Conservation (phyloP, 2,113 vertebrate species). For the Ornithorhynchus anatinus region DNA sequence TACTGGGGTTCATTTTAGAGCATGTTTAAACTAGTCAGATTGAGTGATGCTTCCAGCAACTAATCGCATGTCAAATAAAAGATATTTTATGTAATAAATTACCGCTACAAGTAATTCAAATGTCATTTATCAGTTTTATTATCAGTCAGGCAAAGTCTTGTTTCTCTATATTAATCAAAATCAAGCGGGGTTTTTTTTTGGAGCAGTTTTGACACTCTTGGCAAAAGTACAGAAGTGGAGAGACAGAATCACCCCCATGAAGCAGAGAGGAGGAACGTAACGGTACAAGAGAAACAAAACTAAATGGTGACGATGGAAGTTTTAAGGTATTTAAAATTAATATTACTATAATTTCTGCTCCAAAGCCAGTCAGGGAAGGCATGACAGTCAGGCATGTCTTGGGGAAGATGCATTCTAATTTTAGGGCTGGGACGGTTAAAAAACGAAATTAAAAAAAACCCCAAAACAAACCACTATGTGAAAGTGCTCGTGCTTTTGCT, state of each 20-base stretch:
- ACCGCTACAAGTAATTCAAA: slow-evolving; percentile 85
- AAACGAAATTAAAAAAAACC: no score
- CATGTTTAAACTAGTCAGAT: slow-evolving; percentile 84
- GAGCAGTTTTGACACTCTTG: slow-evolving; percentile 77
- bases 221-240: slow-evolving; percentile 66
- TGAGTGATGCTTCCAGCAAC: slow-evolving; percentile 85
- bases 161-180: slow-evolving; percentile 88
- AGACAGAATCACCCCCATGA: slow-evolving; percentile 47
- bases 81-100: slow-evolving; percentile 91
- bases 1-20: slow-evolving; percentile 77
- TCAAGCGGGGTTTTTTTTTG: slow-evolving; percentile 67
- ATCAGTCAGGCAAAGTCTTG: slow-evolving; percentile 86
- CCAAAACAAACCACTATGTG: no score
- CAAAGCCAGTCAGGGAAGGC: slow-evolving; percentile 23
- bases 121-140: slow-evolving; percentile 91
- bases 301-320: slow-evolving; percentile 4
- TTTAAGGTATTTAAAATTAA: slow-evolving; percentile 28
- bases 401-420: slow-evolving; percentile 5
- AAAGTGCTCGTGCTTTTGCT: background rate
- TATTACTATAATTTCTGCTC: slow-evolving; percentile 1
- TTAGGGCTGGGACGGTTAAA: slow-evolving; percentile 26
- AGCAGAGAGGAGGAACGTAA: slow-evolving; percentile 32
- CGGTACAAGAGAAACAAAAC: background rate
- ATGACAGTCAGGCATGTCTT: no score
- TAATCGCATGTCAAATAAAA: slow-evolving; percentile 90